These are phyloP conservation scores for Drosophila watanabei DNA, from an alignment of 1,140 invertebrate genomes.

Conservation along the genomic window DNA sequence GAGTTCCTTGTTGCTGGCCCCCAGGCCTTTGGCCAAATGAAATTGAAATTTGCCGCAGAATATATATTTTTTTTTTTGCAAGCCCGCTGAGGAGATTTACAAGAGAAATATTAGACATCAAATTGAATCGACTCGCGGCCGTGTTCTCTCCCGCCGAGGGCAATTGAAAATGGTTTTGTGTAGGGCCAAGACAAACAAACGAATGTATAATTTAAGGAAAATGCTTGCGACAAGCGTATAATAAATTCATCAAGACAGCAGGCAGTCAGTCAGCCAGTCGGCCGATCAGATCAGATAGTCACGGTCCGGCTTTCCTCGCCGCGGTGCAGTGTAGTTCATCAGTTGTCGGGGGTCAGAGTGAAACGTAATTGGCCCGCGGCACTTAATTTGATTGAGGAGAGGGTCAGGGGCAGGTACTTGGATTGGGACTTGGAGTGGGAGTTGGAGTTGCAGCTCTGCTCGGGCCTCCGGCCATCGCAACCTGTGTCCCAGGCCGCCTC, in stretches of 20 bases:
- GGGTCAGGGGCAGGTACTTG: conserved; percentile 4
- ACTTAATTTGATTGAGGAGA: conserved; percentile 74
- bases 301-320: conserved; percentile 71
- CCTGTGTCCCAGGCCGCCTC: conserved; percentile 47
- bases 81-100: conserved; percentile 21
- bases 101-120: conserved; percentile 62
- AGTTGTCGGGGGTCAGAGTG: conserved; percentile 71
- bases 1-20: conserved; percentile 38
- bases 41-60: conserved; percentile 66
- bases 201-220: conserved; percentile 55
- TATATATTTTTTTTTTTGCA: conserved; percentile 6
- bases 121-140: conserved; percentile 66
- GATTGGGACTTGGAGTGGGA: neutral
- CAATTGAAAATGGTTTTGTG: conserved; percentile 37
- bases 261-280: conserved; percentile 34
- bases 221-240: conserved; percentile 53
- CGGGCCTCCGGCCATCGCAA: conserved; percentile 36
- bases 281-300: conserved; percentile 53
- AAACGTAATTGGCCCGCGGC: conserved; percentile 79
- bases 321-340: conserved; percentile 58
- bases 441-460: neutral
- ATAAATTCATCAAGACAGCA: conserved; percentile 75
- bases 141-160: conserved; percentile 10
- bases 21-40: conserved; percentile 32
- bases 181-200: conserved; percentile 63